Evolutionary conservation across 2,113 vertebrate species (phyloP).

Genomic region (Candoia aspera): DNA sequence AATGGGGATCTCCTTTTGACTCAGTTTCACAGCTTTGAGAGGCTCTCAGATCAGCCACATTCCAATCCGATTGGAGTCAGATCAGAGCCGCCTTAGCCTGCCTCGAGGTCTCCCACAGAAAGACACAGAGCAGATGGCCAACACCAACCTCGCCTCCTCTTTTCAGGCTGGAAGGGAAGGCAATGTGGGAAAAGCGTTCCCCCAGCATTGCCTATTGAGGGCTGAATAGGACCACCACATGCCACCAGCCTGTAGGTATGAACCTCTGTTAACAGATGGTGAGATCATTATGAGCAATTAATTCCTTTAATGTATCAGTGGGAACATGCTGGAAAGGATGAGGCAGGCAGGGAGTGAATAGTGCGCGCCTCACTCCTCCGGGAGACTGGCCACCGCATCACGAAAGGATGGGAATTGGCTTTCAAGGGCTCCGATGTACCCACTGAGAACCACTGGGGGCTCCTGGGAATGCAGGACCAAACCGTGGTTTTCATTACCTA

Average conservation of each 20-base stretch:
- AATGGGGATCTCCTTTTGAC: conserved; percentile 88
- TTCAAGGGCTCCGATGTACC: conserved; percentile 68
- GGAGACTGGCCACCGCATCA: conserved; percentile 66
- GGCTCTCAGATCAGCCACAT: conserved; percentile 86
- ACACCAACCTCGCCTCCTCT: conserved; percentile 87
- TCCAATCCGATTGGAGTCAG: conserved; percentile 89
- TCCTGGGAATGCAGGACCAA: conserved; percentile 63
- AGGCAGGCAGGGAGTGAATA: conserved; percentile 85
- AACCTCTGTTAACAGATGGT: conserved; percentile 96
- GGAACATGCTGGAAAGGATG: conserved; percentile 92
- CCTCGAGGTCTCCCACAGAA: conserved; percentile 89
- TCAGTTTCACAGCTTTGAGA: conserved; percentile 87
- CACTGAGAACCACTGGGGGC: conserved; percentile 63
- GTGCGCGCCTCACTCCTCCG: conserved; percentile 77
- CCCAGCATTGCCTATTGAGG: conserved; percentile 80
- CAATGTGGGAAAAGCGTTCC: conserved; percentile 83
- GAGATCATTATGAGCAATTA: conserved; percentile 99
- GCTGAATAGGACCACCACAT: conserved; percentile 91
- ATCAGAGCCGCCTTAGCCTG: conserved; percentile 88
- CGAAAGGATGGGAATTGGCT: conserved; percentile 77
- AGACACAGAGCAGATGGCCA: conserved; percentile 98
- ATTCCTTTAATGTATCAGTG: conserved; percentile 98
- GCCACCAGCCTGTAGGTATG: conserved; percentile 92
- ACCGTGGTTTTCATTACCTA: conserved; percentile 74
- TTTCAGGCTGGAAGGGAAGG: conserved; percentile 86